Conservation (phyloP, 37 sponge, comb jelly and placozoan species). For the Mnemiopsis leidyi region DNA sequence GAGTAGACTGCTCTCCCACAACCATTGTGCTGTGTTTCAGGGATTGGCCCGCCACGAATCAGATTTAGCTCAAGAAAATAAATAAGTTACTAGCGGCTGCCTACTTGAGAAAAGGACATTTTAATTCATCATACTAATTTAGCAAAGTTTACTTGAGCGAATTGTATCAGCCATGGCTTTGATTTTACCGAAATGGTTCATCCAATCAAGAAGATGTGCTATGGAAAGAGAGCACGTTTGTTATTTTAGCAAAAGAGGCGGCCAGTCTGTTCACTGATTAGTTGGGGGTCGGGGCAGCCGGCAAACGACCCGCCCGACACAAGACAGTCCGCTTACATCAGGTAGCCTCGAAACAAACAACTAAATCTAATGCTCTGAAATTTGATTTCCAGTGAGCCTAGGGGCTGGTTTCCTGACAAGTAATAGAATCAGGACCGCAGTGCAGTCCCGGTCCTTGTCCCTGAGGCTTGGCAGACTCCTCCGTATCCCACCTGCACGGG, state of each 20-base stretch:
- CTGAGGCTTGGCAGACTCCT: neutral
- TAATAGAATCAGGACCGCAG: neutral
- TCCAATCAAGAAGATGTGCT: neutral
- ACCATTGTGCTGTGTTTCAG: neutral
- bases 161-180: neutral
- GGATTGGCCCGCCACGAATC: neutral
- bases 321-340: neutral
- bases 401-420: neutral
- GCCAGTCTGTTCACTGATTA: neutral
- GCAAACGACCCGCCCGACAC: neutral
- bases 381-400: neutral
- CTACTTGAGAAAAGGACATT: neutral
- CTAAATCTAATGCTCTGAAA: neutral
- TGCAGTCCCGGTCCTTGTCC: neutral
- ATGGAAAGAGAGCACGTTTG: neutral
- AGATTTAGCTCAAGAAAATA: too few species aligned
- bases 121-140: conserved; percentile 36
- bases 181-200: neutral
- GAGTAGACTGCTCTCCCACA: neutral
- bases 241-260: conserved; percentile 16
- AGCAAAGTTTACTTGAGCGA: conserved; percentile 13
- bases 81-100: neutral
- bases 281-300: neutral
- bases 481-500: neutral
- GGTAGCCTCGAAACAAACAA: neutral